Conservation (phyloP, 2,888 invertebrate species). For the Limnephilus rhombicus region DNA sequence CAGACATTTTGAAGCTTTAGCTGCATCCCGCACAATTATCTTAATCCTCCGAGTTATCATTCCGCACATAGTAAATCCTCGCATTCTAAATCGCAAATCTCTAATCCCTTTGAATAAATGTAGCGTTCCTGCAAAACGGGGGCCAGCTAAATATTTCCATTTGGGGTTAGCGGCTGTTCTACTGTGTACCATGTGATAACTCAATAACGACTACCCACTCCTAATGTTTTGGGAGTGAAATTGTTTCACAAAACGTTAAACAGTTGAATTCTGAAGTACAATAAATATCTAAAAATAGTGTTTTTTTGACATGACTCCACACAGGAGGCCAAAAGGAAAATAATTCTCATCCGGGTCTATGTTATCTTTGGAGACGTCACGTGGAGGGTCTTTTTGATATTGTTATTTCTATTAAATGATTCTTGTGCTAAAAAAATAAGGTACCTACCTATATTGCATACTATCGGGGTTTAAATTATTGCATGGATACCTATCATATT, state of each 20-base stretch:
- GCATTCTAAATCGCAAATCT: slow-evolving; percentile 22
- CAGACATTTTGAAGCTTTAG: neutral
- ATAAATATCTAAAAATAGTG: neutral
- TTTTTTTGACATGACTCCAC: neutral
- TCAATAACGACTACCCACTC: neutral
- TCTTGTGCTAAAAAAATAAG: no score
- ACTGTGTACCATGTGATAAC: neutral
- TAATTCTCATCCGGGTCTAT: no score
- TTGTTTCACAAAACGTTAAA: neutral
- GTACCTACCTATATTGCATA: no score
- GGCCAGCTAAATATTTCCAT: neutral
- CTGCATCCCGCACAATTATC: neutral
- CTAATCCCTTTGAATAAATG: slow-evolving; percentile 7
- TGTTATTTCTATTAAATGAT: no score
- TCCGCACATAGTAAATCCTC: slow-evolving; percentile 20
- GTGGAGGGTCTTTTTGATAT: neutral
- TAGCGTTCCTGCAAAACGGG: neutral
- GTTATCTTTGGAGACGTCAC: no score
- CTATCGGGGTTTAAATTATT: no score
- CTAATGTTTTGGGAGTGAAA: neutral
- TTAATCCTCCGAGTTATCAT: neutral
- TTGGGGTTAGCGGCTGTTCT: neutral
- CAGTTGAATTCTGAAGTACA: neutral
- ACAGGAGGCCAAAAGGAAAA: no score
- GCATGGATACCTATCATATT: no score